Evolutionary conservation across 2,888 invertebrate species (phyloP).

Genomic region (Perizoma affinitatum): DNA sequence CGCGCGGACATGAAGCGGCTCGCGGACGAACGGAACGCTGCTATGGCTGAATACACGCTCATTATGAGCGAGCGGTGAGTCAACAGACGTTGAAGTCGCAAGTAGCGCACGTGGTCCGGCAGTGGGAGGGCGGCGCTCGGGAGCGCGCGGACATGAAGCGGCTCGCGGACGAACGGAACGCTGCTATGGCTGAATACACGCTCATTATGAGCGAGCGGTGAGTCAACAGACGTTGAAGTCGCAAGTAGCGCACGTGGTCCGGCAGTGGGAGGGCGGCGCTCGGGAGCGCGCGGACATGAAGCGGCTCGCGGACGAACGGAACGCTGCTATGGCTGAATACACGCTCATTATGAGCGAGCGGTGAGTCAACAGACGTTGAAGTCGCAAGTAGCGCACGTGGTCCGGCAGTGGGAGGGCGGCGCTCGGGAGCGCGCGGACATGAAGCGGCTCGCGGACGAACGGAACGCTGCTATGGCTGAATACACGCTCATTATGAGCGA

Average conservation of each 20-base stretch:
- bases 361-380: constrained; percentile 92
- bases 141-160: constrained; percentile 92
- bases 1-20: constrained; percentile 92
- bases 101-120: constrained; percentile 91
- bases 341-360: constrained; percentile 90
- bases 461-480: constrained; percentile 96
- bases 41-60: constrained; percentile 92
- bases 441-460: constrained; percentile 93
- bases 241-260: constrained; percentile 92
- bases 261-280: constrained; percentile 92
- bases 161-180: constrained; percentile 94
- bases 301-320: constrained; percentile 93
- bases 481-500: constrained; percentile 90
- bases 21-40: constrained; percentile 95
- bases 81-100: constrained; percentile 94
- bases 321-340: constrained; percentile 95
- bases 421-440: constrained; percentile 91
- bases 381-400: constrained; percentile 93
- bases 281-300: constrained; percentile 91
- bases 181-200: constrained; percentile 93
- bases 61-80: constrained; percentile 92
- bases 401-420: constrained; percentile 91
- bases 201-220: constrained; percentile 91
- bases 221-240: constrained; percentile 93
- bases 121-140: constrained; percentile 91